Conservation (phyloP, 2,797 vertebrate species). For the Remorina albescens region DNA sequence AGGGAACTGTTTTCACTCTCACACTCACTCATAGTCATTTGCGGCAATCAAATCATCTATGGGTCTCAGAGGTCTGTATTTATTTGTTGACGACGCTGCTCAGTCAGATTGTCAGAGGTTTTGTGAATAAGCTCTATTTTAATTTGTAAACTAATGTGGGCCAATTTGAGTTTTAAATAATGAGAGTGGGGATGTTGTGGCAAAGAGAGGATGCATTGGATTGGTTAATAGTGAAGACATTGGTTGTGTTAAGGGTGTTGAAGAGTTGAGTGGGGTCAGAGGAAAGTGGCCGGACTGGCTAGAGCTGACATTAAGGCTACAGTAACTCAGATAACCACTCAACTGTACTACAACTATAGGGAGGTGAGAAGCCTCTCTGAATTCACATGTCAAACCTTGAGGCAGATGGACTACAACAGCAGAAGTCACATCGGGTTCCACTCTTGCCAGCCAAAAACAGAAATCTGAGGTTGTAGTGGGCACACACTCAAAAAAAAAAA, state of each 20-base stretch:
- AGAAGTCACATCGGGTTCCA: no score
- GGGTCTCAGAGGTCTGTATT: constrained; percentile 22
- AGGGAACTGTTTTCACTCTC: constrained; percentile 26
- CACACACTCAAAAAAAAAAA: no score
- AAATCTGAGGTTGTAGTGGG: no score
- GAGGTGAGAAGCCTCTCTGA: no score
- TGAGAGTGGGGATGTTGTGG: not conserved
- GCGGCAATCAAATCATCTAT: constrained; percentile 19
- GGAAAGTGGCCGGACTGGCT: no score
- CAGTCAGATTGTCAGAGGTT: constrained; percentile 6
- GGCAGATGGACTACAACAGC: no score
- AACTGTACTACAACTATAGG: no score
- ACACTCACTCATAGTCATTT: not conserved
- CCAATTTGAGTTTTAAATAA: constrained; percentile 12
- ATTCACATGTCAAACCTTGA: no score
- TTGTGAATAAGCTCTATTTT: not conserved
- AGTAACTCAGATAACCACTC: no score
- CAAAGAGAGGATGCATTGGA: not conserved
- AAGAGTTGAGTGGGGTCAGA: no score
- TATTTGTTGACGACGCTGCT: constrained; percentile 25
- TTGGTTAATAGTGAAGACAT: not conserved
- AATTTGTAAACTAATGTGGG: not conserved
- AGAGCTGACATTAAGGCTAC: no score
- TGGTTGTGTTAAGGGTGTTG: not conserved
- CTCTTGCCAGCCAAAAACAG: no score